Conservation (phyloP, 2,888 invertebrate species). For the Synergus itoensis region DNA sequence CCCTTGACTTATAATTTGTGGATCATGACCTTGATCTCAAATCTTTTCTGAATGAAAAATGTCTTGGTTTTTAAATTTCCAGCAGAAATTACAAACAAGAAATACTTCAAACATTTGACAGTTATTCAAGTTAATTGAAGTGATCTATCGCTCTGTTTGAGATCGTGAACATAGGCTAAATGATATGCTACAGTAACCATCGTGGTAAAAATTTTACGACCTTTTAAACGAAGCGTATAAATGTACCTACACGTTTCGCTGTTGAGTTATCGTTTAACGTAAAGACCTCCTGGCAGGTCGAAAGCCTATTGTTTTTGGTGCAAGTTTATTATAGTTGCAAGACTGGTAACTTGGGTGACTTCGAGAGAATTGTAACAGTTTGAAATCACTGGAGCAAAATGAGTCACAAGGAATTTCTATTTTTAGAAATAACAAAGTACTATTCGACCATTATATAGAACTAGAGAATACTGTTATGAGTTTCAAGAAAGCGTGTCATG, state of each 20-base stretch:
- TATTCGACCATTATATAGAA: background rate
- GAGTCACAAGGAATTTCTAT: slow-evolving; percentile 31
- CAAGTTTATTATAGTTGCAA: slow-evolving; percentile 34
- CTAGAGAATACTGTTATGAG: background rate
- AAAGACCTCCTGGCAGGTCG: slow-evolving; percentile 27
- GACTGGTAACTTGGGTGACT: slow-evolving; percentile 24
- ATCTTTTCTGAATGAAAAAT: background rate
- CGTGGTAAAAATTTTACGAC: slow-evolving; percentile 24
- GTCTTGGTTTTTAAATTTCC: background rate
- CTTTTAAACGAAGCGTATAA: slow-evolving; percentile 28
- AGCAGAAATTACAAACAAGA: background rate
- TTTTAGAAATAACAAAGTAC: slow-evolving; percentile 38
- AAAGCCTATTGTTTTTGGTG: slow-evolving; percentile 38
- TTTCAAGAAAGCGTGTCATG: background rate
- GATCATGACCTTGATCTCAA: no score
- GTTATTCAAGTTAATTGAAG: background rate
- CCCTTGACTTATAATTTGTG: no score
- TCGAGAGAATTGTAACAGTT: slow-evolving; percentile 4
- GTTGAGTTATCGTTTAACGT: slow-evolving; percentile 31
- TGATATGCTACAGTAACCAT: background rate
- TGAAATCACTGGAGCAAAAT: slow-evolving; percentile 31
- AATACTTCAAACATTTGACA: no score
- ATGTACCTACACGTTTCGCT: slow-evolving; percentile 5
- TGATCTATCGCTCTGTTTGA: background rate
- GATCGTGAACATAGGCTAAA: background rate